Percentiles rank a stretch among this genome's conserved stretches.
Conservation (phyloP, 2,113 vertebrate genomes). For the Coryphaenoides rupestris region DNA sequence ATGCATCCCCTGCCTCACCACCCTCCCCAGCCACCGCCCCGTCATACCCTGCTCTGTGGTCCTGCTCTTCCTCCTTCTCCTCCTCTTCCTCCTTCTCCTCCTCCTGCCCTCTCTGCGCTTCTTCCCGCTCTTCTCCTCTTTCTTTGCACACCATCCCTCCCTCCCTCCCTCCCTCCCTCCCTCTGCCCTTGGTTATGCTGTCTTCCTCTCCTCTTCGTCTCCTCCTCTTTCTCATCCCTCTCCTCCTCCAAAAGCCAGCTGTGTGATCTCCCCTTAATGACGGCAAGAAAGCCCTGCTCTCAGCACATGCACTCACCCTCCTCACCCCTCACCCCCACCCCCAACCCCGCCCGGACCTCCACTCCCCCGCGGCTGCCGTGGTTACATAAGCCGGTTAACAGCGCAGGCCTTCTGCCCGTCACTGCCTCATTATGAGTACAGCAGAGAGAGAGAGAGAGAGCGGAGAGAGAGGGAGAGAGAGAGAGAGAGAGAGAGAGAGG, state of each 20-base stretch:
- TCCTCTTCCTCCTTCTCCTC: not conserved
- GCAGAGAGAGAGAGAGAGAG: conserved; percentile 19
- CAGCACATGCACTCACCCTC: conserved; percentile 44
- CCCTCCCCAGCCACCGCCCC: no score
- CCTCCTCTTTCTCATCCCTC: not conserved
- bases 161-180: conserved; percentile 11
- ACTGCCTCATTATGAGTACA: conserved; percentile 53
- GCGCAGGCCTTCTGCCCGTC: conserved; percentile 63
- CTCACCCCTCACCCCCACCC: not conserved
- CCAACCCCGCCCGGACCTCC: conserved; percentile 15
- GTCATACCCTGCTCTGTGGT: no score
- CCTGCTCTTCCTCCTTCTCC: no score
- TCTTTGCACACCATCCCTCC: not conserved
- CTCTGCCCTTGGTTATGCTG: conserved; percentile 5
- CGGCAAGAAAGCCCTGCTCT: conserved; percentile 64
- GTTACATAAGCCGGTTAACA: conserved; percentile 71
- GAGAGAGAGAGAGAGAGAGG: conserved; percentile 12
- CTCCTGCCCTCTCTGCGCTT: not conserved
- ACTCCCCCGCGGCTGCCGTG: conserved; percentile 52
- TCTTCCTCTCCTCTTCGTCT: conserved; percentile 22
- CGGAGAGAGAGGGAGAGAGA: conserved; percentile 14
- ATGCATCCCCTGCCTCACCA: no score
- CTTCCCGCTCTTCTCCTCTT: not conserved
- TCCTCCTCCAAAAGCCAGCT: conserved; percentile 57
- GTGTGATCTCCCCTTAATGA: conserved; percentile 66